Evolutionary conservation across 2,888 invertebrate genomes (phyloP).

Genomic region (Ectemnius lituratus): DNA sequence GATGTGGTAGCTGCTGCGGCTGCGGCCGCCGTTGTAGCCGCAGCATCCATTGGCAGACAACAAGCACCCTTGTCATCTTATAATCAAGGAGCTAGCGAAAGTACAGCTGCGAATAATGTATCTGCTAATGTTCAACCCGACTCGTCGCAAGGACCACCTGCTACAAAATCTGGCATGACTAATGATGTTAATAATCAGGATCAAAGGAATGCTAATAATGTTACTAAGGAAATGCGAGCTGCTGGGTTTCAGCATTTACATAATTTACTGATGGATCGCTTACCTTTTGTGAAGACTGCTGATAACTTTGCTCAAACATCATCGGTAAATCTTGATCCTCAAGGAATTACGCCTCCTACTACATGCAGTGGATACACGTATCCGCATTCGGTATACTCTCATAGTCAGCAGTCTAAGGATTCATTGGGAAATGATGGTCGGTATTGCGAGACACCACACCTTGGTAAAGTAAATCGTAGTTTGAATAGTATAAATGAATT

Average conservation of each 20-base stretch:
- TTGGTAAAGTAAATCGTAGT: conserved; percentile 62
- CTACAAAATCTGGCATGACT: not conserved
- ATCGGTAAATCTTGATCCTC: conserved; percentile 9
- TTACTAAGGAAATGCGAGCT: conserved; percentile 26
- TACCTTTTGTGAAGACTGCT: conserved; percentile 32
- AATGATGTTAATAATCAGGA: not conserved
- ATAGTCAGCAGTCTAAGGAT: conserved; percentile 14
- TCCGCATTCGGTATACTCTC: conserved; percentile 4
- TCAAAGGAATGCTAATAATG: conserved; percentile 7
- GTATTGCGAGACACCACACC: conserved; percentile 65
- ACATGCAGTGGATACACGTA: conserved; percentile 16
- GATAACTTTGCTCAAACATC: conserved; percentile 33
- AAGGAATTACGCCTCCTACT: conserved; percentile 8
- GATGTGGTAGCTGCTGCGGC: conserved; percentile 62
- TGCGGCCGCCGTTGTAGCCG: conserved; percentile 60
- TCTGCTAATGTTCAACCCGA: conserved; percentile 20
- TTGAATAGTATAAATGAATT: conserved; percentile 52
- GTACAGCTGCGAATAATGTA: conserved; percentile 20
- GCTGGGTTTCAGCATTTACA: conserved; percentile 38
- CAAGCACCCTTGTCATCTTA: conserved; percentile 37
- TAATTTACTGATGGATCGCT: conserved; percentile 43
- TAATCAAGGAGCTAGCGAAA: conserved; percentile 22
- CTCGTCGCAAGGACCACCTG: not conserved
- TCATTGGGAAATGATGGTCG: conserved; percentile 33
- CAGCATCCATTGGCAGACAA: conserved; percentile 56